Conservation (phyloP, 1,140 invertebrate species). For the Apis laboriosa region DNA sequence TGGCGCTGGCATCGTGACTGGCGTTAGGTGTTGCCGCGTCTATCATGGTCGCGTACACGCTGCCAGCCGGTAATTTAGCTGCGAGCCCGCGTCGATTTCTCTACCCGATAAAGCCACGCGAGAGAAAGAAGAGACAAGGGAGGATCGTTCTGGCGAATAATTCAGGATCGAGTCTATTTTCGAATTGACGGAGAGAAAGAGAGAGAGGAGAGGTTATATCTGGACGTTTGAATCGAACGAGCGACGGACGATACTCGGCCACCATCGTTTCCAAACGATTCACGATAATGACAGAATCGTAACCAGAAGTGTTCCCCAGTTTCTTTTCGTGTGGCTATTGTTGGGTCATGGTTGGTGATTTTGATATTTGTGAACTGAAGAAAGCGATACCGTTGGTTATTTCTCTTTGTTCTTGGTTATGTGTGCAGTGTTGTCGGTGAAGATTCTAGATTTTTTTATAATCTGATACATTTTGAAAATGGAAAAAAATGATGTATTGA, state of each 20-base stretch:
- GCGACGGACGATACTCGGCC: conserved; percentile 43
- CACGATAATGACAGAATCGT: conserved; percentile 61
- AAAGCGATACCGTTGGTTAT: background rate
- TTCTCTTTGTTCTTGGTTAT: too few relatives aligned
- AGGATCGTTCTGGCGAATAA: conserved; percentile 57
- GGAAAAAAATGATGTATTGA: too few relatives aligned
- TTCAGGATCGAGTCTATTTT: conserved; percentile 62
- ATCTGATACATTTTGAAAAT: too few relatives aligned
- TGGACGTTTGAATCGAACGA: conserved; percentile 68
- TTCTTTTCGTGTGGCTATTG: background rate
- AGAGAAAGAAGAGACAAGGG: conserved; percentile 36
- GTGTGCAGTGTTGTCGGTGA: background rate
- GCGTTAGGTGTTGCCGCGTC: conserved; percentile 68
- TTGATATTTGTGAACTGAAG: background rate
- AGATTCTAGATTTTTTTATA: too few relatives aligned
- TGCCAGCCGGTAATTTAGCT: conserved; percentile 70
- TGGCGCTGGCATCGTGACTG: conserved; percentile 63
- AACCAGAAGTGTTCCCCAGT: conserved; percentile 24
- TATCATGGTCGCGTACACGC: conserved; percentile 56
- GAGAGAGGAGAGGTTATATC: conserved; percentile 51
- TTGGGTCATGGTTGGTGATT: background rate
- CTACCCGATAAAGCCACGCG: conserved; percentile 62
- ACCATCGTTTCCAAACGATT: conserved; percentile 36
- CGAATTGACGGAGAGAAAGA: conserved; percentile 1
- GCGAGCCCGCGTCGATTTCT: conserved; percentile 66